These are phyloP conservation scores for Acromyrmex charruanus DNA, from an alignment of 1,140 invertebrate genomes.

Conservation along the genomic window DNA sequence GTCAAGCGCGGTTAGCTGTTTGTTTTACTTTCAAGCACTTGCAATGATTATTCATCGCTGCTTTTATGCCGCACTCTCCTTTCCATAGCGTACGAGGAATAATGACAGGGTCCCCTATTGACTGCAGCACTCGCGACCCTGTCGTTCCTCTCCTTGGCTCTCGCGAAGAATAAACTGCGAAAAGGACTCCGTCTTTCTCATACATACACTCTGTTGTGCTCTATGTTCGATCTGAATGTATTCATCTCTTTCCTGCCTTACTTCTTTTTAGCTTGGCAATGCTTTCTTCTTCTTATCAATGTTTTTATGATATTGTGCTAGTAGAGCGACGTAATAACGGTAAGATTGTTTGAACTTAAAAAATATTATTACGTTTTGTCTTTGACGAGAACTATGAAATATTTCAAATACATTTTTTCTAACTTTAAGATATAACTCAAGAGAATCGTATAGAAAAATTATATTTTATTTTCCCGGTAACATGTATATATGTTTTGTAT, in stretches of 20 bases:
- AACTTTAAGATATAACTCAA: neutral
- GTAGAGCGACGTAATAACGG: slow-evolving; percentile 68
- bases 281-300: slow-evolving; percentile 33
- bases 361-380: slow-evolving; percentile 22
- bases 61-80: slow-evolving; percentile 76
- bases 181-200: slow-evolving; percentile 78
- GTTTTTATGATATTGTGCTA: slow-evolving; percentile 40
- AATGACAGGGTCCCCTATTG: slow-evolving; percentile 78
- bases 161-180: slow-evolving; percentile 82
- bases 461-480: slow-evolving; percentile 18
- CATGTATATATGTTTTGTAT: neutral
- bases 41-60: slow-evolving; percentile 85
- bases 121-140: slow-evolving; percentile 71
- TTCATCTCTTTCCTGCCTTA: slow-evolving; percentile 15
- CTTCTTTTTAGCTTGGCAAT: neutral
- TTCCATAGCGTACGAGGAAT: slow-evolving; percentile 69
- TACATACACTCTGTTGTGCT: slow-evolving; percentile 67
- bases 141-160: slow-evolving; percentile 53
- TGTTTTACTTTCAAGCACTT: slow-evolving; percentile 83
- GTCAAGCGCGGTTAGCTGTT: slow-evolving; percentile 82
- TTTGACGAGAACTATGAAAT: neutral
- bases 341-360: slow-evolving; percentile 59
- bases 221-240: slow-evolving; percentile 65
- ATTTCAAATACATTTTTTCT: neutral
- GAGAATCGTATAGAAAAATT: neutral